Conservation (phyloP, 2,113 vertebrate species). For the Dicerorhinus sumatrensis region DNA sequence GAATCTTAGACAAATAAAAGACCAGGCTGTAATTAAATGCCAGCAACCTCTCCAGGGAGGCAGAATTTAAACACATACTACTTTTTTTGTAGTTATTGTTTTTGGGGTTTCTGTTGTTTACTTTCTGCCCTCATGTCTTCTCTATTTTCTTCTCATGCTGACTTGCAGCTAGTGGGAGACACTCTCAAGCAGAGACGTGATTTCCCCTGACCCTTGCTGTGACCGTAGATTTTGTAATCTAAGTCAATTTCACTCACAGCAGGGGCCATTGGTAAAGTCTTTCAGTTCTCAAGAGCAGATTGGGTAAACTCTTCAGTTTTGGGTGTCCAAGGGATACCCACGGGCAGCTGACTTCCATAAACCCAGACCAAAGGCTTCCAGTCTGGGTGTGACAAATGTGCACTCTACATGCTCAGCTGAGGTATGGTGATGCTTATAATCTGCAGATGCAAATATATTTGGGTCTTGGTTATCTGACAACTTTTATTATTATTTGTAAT, state of each 20-base stretch:
- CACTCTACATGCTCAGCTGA: not conserved
- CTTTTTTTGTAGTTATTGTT: not conserved
- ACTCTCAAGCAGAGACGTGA: not conserved
- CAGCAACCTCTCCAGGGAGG: not conserved
- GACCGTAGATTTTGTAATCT: conserved; percentile 72
- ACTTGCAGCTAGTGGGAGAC: conserved; percentile 18
- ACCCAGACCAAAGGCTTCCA: conserved; percentile 24
- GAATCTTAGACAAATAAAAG: not conserved
- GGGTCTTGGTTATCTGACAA: not conserved
- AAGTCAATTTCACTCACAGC: conserved; percentile 72
- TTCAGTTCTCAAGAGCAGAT: conserved; percentile 62
- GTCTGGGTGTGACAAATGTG: not conserved
- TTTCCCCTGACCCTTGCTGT: conserved; percentile 69
- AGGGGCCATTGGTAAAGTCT: conserved; percentile 59
- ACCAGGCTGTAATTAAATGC: conserved; percentile 8
- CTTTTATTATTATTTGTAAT: conserved; percentile 54
- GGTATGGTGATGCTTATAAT: not conserved
- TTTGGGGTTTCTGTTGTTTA: conserved; percentile 20
- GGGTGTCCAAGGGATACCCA: conserved; percentile 10
- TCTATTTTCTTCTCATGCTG: conserved; percentile 41
- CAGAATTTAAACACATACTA: not conserved
- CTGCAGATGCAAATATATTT: not conserved
- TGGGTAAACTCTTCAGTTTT: conserved; percentile 62
- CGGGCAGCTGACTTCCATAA: conserved; percentile 40
- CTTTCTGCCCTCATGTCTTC: not conserved